Evolutionary conservation across 2,888 invertebrate genomes (phyloP), one percentile per base, ranked within the genome.

Genomic region (Aphodius sticticus): DNA sequence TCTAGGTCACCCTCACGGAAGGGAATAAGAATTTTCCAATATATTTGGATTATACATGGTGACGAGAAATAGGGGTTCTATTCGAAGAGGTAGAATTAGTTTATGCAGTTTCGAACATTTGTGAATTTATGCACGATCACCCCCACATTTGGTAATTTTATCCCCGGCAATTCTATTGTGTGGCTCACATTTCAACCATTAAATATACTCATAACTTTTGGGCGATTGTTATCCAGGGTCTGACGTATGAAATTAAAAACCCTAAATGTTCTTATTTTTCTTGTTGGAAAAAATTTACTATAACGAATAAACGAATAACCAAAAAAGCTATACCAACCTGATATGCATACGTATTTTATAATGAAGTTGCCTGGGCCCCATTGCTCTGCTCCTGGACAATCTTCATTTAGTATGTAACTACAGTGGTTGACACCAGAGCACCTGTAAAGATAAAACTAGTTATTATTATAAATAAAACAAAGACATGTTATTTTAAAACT

Each of bases 391-490:
- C 92, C 92, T 0, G 93, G 93, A 87, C 92, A 93, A 88, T 95
- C 94, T 83, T 92, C 91, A 0, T 89, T 88, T 81, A 95, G 88
- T 80, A 93, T 90, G 86, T 94, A 95, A 85, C 93, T 94, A 88
- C 95, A 95, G 86, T 94, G 93, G 85, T 94, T 94, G 81, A 93
- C 92, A 0, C 95, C 95, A 6, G 94, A 93, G 88, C 95, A 95
- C 87, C 95, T 95, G 91, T 2, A 92, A 88, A 88, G 70, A 78
- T 69, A 82, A 78, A 35, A 79, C 16, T 76, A 2, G 69, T 69
- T 70, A 26, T 14, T 9, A 70, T 7, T 70, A n/a, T n/a, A 70
- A 70, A n/a, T 15, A 9, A 15, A 70, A 1, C 70, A 70, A 70
- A 26, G 70, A 26, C 70, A 26, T 26, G 26, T 26, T 26, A 26